phyloP scores from a whole-genome alignment of 2,888 invertebrate genomes.

The Saturnia pavonia region DNA sequence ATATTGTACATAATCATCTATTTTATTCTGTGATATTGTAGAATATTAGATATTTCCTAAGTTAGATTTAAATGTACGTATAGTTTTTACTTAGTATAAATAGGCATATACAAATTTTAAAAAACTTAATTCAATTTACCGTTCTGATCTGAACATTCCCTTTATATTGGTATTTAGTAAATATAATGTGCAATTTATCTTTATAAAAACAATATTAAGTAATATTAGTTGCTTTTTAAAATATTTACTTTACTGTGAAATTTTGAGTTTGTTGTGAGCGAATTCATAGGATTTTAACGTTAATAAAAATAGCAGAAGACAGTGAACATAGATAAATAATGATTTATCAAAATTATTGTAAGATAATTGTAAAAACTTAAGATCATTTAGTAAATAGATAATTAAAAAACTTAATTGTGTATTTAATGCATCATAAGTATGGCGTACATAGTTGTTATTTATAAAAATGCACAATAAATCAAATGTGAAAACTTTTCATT shows the following conservation, averaged over 20 bases:
- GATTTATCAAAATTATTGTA: constrained; percentile 2
- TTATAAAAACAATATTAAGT: neutral
- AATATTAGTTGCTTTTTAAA: neutral
- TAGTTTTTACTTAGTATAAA: neutral
- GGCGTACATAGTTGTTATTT: constrained; percentile 53
- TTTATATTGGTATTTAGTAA: neutral
- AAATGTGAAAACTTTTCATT: constrained; percentile 47
- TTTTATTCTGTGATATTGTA: constrained; percentile 69
- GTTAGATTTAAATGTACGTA: constrained; percentile 19
- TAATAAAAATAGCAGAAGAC: neutral
- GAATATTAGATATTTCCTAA: constrained; percentile 38
- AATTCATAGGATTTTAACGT: neutral
- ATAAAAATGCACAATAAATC: constrained; percentile 69
- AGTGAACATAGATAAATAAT: neutral
- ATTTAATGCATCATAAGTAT: constrained; percentile 42
- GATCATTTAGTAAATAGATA: constrained; percentile 23
- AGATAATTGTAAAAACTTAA: neutral
- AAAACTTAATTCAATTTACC: constrained; percentile 20
- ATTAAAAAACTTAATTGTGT: constrained; percentile 27
- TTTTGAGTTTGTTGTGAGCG: neutral
- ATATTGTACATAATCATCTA: constrained; percentile 18
- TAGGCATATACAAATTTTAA: constrained; percentile 1
- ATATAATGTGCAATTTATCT: neutral
- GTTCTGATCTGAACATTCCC: constrained; percentile 31
- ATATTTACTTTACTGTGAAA: neutral